Evolutionary conservation across 2,888 invertebrate species (phyloP).

Genomic region (Apamea epomidion): DNA sequence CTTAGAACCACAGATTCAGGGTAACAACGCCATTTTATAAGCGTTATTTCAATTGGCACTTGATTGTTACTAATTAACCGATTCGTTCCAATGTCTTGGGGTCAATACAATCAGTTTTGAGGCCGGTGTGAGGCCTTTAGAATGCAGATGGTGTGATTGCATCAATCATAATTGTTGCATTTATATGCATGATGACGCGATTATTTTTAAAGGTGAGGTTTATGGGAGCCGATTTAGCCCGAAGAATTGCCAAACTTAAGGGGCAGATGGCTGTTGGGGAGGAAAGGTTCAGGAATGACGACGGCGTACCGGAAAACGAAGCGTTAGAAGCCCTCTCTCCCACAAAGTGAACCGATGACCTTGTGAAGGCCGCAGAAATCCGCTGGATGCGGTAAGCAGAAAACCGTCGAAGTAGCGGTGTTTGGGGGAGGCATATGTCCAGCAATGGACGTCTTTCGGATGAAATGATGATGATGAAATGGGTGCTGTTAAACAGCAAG

Average conservation of each 20-base stretch:
- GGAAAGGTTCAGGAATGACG: no score
- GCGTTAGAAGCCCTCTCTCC: no score
- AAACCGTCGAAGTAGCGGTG: not conserved
- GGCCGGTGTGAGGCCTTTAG: constrained; percentile 15
- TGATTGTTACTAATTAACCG: constrained; percentile 78
- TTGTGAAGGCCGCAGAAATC: no score
- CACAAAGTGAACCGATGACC: no score
- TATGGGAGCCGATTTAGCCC: not conserved
- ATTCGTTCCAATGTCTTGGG: constrained; percentile 78
- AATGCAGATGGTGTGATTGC: constrained; percentile 20
- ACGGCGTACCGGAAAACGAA: no score
- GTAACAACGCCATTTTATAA: constrained; percentile 40
- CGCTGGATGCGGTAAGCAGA: no score
- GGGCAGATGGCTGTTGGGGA: no score
- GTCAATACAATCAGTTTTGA: constrained; percentile 72
- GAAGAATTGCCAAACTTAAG: not conserved
- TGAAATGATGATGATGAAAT: not conserved
- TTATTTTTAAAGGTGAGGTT: not conserved
- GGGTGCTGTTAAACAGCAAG: no score
- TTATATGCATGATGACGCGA: constrained; percentile 9
- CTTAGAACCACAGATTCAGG: constrained; percentile 4
- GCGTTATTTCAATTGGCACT: constrained; percentile 64
- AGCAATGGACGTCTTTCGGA: not conserved
- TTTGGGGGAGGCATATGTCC: not conserved
- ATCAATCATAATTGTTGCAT: constrained; percentile 47